Evolutionary conservation across 2,113 vertebrate genomes (phyloP).

Genomic region (Cricetomys ansorgei): DNA sequence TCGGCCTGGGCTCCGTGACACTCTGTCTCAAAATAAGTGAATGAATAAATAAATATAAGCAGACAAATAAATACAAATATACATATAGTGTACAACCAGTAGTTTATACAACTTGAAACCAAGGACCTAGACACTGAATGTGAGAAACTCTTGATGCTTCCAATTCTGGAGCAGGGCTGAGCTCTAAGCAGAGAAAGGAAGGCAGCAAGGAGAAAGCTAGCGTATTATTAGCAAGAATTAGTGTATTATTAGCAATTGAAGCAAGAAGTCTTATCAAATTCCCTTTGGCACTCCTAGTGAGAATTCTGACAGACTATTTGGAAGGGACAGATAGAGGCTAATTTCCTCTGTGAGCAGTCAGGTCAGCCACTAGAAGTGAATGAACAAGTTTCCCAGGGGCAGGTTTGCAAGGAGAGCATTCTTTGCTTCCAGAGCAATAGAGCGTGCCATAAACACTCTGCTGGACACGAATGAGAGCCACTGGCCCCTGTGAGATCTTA

Average conservation of each 20-base stretch:
- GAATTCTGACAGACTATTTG: slow-evolving; percentile 12
- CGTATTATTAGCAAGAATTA: not conserved
- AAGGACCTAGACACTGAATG: not conserved
- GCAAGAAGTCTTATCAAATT: slow-evolving; percentile 9
- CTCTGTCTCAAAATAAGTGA: not conserved
- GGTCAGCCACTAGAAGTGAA: not conserved
- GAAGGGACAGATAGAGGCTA: slow-evolving; percentile 5
- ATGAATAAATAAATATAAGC: not conserved
- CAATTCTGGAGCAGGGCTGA: not conserved
- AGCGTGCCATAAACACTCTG: slow-evolving; percentile 2
- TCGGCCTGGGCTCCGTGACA: not conserved
- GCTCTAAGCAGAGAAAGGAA: not conserved
- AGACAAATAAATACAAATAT: not conserved
- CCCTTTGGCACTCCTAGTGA: not conserved
- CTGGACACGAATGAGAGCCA: not conserved
- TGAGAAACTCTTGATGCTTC: not conserved
- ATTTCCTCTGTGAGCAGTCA: slow-evolving; percentile 15
- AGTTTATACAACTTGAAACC: not conserved
- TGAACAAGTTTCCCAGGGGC: not conserved
- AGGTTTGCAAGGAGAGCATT: not conserved
- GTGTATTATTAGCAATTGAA: not conserved
- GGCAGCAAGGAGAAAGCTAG: not conserved
- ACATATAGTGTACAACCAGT: not conserved
- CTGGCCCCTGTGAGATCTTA: not conserved
- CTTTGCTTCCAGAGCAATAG: not conserved